Percentiles rank a stretch among this genome's conserved stretches.
These are phyloP conservation scores for Agapornis canus DNA, from an alignment of 2,797 vertebrate species.

Conservation along the genomic window DNA sequence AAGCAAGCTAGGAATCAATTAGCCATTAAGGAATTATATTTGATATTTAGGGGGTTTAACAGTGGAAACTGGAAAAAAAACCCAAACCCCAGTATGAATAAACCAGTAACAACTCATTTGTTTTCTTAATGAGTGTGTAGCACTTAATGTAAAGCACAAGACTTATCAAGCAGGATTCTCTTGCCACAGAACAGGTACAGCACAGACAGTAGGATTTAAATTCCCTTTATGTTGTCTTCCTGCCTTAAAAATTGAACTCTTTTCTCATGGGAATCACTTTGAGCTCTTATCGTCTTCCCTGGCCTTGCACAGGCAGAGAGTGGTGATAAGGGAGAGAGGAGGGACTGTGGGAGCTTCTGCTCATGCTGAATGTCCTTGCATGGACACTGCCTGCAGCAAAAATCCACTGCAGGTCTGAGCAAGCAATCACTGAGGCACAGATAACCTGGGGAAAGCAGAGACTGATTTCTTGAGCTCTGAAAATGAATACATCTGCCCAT, in stretches of 20 bases:
- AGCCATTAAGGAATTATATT: background rate
- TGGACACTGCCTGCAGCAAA: background rate
- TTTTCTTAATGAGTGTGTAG: background rate
- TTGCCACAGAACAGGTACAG: slow-evolving; percentile 29
- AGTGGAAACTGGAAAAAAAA: background rate
- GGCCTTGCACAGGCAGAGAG: background rate
- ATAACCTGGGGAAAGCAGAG: background rate
- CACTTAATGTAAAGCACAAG: slow-evolving; percentile 43
- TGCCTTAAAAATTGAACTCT: background rate
- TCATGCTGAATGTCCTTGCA: background rate
- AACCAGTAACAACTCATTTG: background rate
- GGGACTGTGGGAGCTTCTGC: background rate
- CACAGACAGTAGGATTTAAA: background rate
- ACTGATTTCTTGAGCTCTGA: background rate
- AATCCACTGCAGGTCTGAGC: background rate
- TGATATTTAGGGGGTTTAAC: background rate
- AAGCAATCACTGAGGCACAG: background rate
- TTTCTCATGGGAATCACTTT: slow-evolving; percentile 46
- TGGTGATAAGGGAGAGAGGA: background rate
- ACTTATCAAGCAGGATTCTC: slow-evolving; percentile 57
- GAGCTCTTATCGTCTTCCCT: background rate
- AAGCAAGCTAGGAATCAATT: background rate
- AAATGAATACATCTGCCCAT: background rate
- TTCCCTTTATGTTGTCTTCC: background rate
- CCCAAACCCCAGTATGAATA: background rate